These are phyloP conservation scores for Arnoldichthys spilopterus DNA, from an alignment of 2,797 vertebrate species.

Conservation along the genomic window DNA sequence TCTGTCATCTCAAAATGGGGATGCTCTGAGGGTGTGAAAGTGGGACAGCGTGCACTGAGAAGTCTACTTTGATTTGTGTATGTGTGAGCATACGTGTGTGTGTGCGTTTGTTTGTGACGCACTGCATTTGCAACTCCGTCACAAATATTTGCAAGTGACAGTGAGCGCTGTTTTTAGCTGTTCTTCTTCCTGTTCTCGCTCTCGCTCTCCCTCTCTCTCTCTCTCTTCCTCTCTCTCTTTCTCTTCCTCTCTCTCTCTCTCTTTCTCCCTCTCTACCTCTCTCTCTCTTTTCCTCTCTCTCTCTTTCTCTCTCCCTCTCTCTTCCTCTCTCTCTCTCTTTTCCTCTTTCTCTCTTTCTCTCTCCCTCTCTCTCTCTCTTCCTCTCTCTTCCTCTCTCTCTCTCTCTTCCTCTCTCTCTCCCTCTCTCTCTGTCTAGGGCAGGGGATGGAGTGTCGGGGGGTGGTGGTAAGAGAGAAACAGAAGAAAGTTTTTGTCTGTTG, in stretches of 20 bases:
- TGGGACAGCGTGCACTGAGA: constrained; percentile 22
- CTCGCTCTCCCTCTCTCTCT: constrained; percentile 5
- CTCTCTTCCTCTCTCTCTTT: not conserved
- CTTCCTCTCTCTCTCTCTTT: too few species aligned
- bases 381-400: too few species aligned
- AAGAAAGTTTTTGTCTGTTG: too few species aligned
- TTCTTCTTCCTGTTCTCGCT: constrained; percentile 11
- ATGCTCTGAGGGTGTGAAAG: constrained; percentile 42
- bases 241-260: constrained; percentile 9
- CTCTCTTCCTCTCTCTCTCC: too few species aligned
- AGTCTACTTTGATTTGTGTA: not conserved
- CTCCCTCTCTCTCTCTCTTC: too few species aligned
- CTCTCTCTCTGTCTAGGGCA: too few species aligned
- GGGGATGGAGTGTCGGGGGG: too few species aligned
- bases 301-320: too few species aligned
- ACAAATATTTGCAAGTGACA: constrained; percentile 1
- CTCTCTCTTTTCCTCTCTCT: too few species aligned
- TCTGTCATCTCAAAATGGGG: constrained; percentile 20
- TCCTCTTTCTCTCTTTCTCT: too few species aligned
- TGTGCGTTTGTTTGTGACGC: constrained; percentile 12
- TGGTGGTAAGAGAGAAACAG: too few species aligned
- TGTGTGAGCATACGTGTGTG: not conserved
- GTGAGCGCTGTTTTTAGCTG: not conserved
- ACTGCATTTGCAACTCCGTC: constrained; percentile 5
- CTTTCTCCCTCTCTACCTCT: not conserved